phyloP scores from a whole-genome alignment of 2,888 invertebrate species.

The Camponotus fellah region DNA sequence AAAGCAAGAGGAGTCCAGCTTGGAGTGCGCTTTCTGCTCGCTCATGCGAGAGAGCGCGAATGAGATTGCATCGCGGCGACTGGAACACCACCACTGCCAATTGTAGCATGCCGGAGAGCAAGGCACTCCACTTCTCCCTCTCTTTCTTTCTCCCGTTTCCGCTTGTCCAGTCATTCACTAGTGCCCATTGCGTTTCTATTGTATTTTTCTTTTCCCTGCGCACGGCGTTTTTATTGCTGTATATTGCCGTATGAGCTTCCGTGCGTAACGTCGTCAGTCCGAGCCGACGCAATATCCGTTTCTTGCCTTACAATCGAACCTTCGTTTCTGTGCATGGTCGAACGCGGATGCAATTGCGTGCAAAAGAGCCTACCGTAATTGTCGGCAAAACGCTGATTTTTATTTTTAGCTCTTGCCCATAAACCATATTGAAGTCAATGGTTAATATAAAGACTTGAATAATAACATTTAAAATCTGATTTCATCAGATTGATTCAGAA shows the following conservation, averaged over 20 bases:
- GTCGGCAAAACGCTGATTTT: conserved; percentile 12
- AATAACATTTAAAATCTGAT: conserved; percentile 4
- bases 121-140: conserved; percentile 48
- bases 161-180: conserved; percentile 74
- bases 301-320: conserved; percentile 57
- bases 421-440: conserved; percentile 12
- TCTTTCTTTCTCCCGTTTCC: conserved; percentile 34
- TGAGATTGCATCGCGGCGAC: conserved; percentile 79
- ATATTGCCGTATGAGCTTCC: conserved; percentile 40
- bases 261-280: conserved; percentile 67
- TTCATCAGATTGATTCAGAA: conserved; percentile 14
- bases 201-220: conserved; percentile 72
- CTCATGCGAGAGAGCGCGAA: conserved; percentile 81
- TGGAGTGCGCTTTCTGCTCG: conserved; percentile 70
- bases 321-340: conserved; percentile 67
- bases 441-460: conserved; percentile 13
- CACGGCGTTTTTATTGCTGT: conserved; percentile 75
- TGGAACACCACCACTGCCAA: conserved; percentile 69
- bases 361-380: conserved; percentile 38
- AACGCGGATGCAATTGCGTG: conserved; percentile 66
- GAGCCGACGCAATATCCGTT: conserved; percentile 70
- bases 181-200: conserved; percentile 79
- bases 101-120: conserved; percentile 70
- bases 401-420: not conserved
- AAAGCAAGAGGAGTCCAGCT: conserved; percentile 63